Evolutionary conservation across 2,113 vertebrate species (phyloP), one percentile per base, ranked within the genome.

Genomic region (Bufo bufo): DNA sequence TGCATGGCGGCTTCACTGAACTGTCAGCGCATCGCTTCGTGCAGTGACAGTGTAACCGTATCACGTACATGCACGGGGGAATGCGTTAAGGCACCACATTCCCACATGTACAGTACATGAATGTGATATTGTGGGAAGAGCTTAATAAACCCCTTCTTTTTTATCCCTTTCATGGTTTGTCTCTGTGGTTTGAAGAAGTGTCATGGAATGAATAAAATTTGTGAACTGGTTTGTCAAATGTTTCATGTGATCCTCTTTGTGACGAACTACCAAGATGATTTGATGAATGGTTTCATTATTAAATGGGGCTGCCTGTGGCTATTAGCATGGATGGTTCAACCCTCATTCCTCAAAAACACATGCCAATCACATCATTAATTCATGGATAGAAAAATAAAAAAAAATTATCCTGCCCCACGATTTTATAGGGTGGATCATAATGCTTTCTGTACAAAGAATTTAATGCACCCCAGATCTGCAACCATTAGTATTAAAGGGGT

Each of bases 161-260:
- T 59, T 0, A 75, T 77, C 69, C 77, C 75, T 75, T 59, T 50
- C 1, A 56, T 85, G 0, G 3, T 23, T 59, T 20, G 6, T 61
- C 78, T 52, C n/a, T 13, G 23, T 65, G 56, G 50, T 47, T 85
- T 66, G 6, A 1, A 87, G 11, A 82, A 50, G 11, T n/a, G 14
- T 82, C 63, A 87, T 58, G 65, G 23, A 54, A 77, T 77, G 23
- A 77, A 83, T 77, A 43, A 9, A 52, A 83, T 71, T 69, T 78
- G 81, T 89, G 81, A 89, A 89, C 43, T 58, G 59, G 3, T 87
- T 19, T 56, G 23, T 78, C 17, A n/a, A 61, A 77, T 6, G 14
- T 56, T 77, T 84, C 87, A 84, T 89, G 87, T 84, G 87, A 89
- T 82, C 61, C 13, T 61, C 6, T 77, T 63, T 33, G 52, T 84